phyloP scores from a whole-genome alignment of 2,113 vertebrate genomes.

The Pelusios castaneus region DNA sequence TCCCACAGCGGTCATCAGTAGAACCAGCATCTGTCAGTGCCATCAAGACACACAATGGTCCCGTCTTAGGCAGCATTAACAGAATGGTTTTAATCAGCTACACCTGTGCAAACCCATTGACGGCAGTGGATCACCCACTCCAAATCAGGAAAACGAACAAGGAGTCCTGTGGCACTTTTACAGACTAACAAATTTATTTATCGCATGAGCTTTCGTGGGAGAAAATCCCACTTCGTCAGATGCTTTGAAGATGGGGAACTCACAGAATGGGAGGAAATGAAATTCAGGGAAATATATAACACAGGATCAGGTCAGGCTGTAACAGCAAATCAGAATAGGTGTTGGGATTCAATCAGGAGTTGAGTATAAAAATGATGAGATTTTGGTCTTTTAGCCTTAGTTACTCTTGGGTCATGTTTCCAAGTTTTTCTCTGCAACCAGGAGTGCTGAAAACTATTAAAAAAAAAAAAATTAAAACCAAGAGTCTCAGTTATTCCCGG shows the following conservation, averaged over 20 bases:
- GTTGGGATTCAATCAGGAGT: too few species aligned
- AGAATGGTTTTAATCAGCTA: neutral
- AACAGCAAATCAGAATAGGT: too few species aligned
- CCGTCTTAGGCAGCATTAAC: neutral
- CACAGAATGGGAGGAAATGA: too few species aligned
- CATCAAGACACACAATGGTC: neutral
- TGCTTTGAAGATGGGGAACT: too few species aligned
- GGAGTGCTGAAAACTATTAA: neutral
- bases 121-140: neutral
- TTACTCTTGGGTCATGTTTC: neutral
- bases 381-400: neutral
- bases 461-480: neutral
- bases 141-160: too few species aligned
- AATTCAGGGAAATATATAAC: too few species aligned
- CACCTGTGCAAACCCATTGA: neutral
- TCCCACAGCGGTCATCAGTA: neutral
- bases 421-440: neutral
- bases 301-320: too few species aligned
- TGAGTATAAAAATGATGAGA: neutral
- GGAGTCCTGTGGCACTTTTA: too few species aligned
- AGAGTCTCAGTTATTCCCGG: neutral
- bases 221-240: too few species aligned
- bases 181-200: too few species aligned
- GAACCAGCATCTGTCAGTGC: neutral
- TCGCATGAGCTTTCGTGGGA: too few species aligned